phyloP scores from a whole-genome alignment of 2,113 vertebrate genomes.

The Sylvicapra grimmia region DNA sequence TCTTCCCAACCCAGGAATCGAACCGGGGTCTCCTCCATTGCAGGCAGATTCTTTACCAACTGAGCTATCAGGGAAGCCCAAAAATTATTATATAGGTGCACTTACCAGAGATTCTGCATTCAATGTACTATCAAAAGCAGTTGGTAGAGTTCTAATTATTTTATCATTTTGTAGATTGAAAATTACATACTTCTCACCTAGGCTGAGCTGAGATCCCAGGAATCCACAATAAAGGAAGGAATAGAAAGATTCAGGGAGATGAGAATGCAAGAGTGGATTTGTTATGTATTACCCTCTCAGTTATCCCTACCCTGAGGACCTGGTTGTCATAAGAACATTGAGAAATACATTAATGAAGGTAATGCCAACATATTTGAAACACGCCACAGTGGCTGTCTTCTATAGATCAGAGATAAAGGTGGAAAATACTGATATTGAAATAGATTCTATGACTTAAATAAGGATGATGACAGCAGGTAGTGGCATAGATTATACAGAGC shows the following conservation, averaged over 20 bases:
- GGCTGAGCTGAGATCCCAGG: background rate
- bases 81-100: background rate
- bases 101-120: background rate
- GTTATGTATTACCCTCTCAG: background rate
- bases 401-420: background rate
- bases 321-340: background rate
- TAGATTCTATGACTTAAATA: background rate
- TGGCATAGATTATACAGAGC: background rate
- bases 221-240: background rate
- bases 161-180: background rate
- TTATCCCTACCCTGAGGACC: background rate
- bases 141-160: background rate
- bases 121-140: background rate
- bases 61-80: background rate
- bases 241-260: background rate
- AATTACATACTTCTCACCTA: background rate
- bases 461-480: background rate
- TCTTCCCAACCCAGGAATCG: background rate
- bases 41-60: background rate
- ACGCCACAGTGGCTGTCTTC: background rate
- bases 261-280: background rate
- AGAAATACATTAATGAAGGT: conserved; percentile 12
- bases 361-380: background rate
- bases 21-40: background rate
- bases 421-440: background rate